Conservation (phyloP, 2,888 invertebrate species). For the Lissonota sp. region DNA sequence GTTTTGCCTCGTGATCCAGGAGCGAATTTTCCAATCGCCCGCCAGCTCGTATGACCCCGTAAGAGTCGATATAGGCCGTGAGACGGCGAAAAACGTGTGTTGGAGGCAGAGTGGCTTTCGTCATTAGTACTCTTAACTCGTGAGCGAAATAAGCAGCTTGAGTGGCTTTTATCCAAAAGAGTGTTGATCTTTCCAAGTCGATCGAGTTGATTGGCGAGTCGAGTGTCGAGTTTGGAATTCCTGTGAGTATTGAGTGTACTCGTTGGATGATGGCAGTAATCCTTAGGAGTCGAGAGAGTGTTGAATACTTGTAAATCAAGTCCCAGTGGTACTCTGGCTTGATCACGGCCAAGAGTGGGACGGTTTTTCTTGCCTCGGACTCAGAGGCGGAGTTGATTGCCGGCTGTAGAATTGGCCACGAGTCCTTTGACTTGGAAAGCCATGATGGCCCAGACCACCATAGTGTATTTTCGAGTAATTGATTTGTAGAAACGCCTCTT, state of each 20-base stretch:
- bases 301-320: background rate
- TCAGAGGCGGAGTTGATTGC: background rate
- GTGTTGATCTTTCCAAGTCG: background rate
- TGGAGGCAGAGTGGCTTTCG: background rate
- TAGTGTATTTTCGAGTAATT: conserved; percentile 6
- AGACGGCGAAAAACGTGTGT: conserved; percentile 25
- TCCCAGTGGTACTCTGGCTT: conserved; percentile 29
- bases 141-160: background rate
- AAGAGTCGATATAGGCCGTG: conserved; percentile 33
- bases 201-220: background rate
- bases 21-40: conserved; percentile 40
- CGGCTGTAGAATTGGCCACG: conserved; percentile 25
- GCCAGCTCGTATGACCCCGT: conserved; percentile 49
- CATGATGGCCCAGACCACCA: conserved; percentile 50
- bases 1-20: conserved; percentile 23
- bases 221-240: background rate
- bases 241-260: background rate
- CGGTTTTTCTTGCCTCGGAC: background rate
- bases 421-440: conserved; percentile 11
- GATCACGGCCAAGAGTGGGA: conserved; percentile 9
- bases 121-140: background rate
- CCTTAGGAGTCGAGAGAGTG: background rate
- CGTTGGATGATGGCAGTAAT: conserved; percentile 7
- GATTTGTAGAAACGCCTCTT: conserved; percentile 23
- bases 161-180: conserved; percentile 17